Evolutionary conservation across 2,797 vertebrate species (phyloP).

Genomic region (Vireo griseus): DNA sequence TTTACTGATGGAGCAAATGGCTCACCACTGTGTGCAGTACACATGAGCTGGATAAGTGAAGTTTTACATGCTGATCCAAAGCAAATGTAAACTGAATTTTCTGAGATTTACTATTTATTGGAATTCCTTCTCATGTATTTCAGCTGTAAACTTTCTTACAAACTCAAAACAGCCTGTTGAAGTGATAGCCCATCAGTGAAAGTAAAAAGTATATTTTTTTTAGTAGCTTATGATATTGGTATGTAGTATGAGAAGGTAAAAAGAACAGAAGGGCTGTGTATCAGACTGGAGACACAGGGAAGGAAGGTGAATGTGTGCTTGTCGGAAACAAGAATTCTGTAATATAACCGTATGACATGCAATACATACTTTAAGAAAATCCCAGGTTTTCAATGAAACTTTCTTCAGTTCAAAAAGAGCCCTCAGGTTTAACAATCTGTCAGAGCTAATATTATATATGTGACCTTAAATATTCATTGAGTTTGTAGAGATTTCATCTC

Average conservation of each 20-base stretch:
- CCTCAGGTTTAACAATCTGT: neutral
- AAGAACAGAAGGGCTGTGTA: neutral
- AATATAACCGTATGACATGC: neutral
- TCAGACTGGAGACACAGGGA: neutral
- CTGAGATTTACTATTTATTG: neutral
- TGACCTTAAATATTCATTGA: constrained; percentile 38
- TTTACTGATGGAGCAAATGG: neutral
- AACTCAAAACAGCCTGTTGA: neutral
- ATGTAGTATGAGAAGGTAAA: neutral
- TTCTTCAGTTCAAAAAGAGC: neutral
- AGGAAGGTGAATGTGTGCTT: neutral
- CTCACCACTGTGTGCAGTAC: fast-evolving
- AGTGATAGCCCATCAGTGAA: neutral
- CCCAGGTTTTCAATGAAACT: neutral
- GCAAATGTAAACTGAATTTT: neutral
- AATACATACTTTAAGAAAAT: neutral
- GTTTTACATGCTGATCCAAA: neutral
- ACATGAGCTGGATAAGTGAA: neutral
- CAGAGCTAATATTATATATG: neutral
- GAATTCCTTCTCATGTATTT: neutral
- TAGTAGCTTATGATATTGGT: neutral
- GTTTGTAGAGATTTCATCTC: neutral
- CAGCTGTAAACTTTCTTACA: neutral
- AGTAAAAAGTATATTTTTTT: neutral
- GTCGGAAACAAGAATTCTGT: neutral